Conservation (phyloP, 1,140 invertebrate species). For the Diabrotica virgifera region DNA sequence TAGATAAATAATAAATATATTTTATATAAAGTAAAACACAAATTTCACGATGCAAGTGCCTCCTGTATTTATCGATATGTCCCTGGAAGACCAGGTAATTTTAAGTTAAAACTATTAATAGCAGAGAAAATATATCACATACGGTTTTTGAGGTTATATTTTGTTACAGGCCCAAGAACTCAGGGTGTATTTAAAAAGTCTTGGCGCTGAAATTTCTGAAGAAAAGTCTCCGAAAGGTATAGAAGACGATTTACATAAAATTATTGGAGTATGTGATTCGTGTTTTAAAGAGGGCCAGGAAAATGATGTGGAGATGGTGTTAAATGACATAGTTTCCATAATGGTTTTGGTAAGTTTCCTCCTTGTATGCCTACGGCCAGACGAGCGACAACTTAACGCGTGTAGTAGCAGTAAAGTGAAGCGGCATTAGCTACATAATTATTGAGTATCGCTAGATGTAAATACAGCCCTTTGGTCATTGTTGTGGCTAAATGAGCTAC, state of each 20-base stretch:
- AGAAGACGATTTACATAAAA: constrained; percentile 91
- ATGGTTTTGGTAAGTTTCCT: constrained; percentile 75
- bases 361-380: no score
- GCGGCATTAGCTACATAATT: no score
- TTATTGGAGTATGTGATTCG: constrained; percentile 89
- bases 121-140: neutral
- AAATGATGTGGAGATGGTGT: constrained; percentile 74
- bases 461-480: no score
- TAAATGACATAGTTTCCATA: constrained; percentile 91
- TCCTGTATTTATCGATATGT: constrained; percentile 77
- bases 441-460: no score
- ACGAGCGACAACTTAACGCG: no score
- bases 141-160: constrained; percentile 48
- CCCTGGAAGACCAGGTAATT: constrained; percentile 73
- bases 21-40: no score
- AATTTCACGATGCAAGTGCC: constrained; percentile 64
- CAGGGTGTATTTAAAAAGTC: constrained; percentile 81
- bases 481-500: no score
- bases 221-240: constrained; percentile 87
- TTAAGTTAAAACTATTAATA: constrained; percentile 1
- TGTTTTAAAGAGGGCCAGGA: constrained; percentile 86
- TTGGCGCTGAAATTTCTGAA: constrained; percentile 89
- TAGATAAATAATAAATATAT: no score
- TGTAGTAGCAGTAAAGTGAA: no score
- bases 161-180: constrained; percentile 78